phyloP scores from a whole-genome alignment of 2,888 invertebrate species.

The Zelleria hepariella region DNA sequence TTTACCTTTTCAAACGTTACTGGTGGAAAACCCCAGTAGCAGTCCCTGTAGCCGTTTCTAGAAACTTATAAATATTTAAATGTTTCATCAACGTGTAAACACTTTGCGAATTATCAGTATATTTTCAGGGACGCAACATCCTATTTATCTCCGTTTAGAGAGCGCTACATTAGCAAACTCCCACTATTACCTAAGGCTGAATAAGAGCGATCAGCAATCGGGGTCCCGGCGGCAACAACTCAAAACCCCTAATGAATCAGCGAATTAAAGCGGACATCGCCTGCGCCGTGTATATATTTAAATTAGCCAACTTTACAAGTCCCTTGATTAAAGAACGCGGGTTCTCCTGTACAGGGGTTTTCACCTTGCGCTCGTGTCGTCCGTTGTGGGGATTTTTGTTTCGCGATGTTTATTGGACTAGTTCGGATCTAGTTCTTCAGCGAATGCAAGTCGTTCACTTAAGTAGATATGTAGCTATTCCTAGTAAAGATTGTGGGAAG shows the following conservation, averaged over 20 bases:
- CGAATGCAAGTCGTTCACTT: no score
- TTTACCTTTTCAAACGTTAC: no score
- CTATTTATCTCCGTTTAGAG: no score
- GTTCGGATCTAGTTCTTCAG: no score
- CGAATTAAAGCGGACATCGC: constrained; percentile 22
- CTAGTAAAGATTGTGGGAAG: no score
- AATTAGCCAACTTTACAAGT: constrained; percentile 36
- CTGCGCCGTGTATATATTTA: constrained; percentile 40
- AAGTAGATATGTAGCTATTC: no score
- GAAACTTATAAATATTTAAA: no score
- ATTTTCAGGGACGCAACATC: no score
- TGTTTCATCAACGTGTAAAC: no score
- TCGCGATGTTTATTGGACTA: not conserved
- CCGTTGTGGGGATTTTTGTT: not conserved
- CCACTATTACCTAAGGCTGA: not conserved
- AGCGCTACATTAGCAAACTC: not conserved
- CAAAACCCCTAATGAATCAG: constrained; percentile 41
- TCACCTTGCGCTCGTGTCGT: not conserved
- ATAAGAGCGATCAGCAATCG: not conserved
- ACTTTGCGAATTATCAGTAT: no score
- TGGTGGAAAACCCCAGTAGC: no score
- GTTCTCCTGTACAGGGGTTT: not conserved
- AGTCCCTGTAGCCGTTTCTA: no score
- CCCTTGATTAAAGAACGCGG: constrained; percentile 36
- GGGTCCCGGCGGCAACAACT: not conserved